Base-by-base conservation (phyloP, 2,797 vertebrate species). In the Gila robusta region DNA sequence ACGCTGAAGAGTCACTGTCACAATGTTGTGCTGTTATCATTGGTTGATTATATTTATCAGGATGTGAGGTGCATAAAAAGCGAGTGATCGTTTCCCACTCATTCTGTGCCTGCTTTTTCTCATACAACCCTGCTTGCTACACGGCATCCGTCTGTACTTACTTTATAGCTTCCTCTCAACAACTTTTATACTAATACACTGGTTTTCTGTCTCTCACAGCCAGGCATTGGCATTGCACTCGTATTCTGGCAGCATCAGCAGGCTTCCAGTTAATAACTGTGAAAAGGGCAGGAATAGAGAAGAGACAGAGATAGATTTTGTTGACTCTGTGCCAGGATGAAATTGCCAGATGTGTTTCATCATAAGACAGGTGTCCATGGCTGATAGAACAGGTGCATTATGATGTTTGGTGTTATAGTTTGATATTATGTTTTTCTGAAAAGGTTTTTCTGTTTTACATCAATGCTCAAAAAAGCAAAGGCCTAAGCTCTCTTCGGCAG, bases 301-400 rank as follows among this genome's bases (percentile, higher is more conserved):
- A 54, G 35, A 78, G 54, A 47, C 52, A 32, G 74, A 79, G 41
- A 71, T 56, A 86, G 67, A 86, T 86, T 52, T 47, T 47, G 70
- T 64, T 87, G 81, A 83, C 83, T 83, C 39, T 62, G 80, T 62
- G 80, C 81, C 86, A 79, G 9, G 44, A 59, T 52, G 37, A 82
- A 59, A 79, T 59, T 84, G 70, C 70, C 78, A 84, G 82, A 83
- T 84, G 70, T 87, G 81, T 87, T 84, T 80, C 66, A 87, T 81
- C 59, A 84, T 26, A 69, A 47, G 70, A 74, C 86, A 84, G 86
- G 82, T 81, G 82, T 81, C 41, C 70, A 8, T 84, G 82, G 70
- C 86, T 81, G 70, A 69, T 76, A 67, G 82, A 84, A 76, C 78
- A 84, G 86, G 62, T 87, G 86, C 67, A 64, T 73, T 74, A 32